Base-by-base conservation (phyloP, 1,140 invertebrate genomes). In the Zophobas morio region DNA sequence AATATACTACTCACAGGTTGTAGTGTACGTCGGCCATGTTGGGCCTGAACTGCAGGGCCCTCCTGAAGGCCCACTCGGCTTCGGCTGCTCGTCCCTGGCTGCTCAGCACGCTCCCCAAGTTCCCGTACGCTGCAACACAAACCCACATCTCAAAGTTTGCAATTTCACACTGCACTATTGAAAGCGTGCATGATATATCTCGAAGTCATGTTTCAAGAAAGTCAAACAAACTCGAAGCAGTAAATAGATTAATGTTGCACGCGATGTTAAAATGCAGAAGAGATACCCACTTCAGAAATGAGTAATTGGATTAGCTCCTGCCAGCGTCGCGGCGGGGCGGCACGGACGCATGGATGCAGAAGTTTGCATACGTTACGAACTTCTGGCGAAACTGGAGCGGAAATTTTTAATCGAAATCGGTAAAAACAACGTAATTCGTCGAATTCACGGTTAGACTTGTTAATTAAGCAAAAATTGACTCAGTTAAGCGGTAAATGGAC, bases 1-100 rank as follows among this genome's bases (percentile, higher is more conserved):
- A 53, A 2, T 72, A 8, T 1, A 46, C 57, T 88, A 96, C 97
- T 98, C 90, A 99, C 97, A 99, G 89, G 89, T 98, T 98, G 87
- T 98, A 98, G 89, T 98, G 96, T 57, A 98, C 96, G 86, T 98
- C 96, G 74, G 96, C 96, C 96, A 98, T 98, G 87, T 98, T 98
- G 77, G 94, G 93, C 87, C 96, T 91, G 90, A 95, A 93, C 74
- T 91, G 90, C 34, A 98, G 91, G 54, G 96, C 96, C 86, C 93
- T 93, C 84, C 94, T 91, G 85, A 96, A 96, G 35, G 95, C 95
- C 84, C 90, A 90, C 87, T 98, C 96, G 0, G 96, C 96, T 88
- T 98, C 96, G 53, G 91, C 89, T 53, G 92, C 90, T 75, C 94
- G 90, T 47, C 95, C 96, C 86, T 96, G 93, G 34, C 93, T 91